Conservation (phyloP, 2,797 vertebrate genomes). For the Erethizon dorsatum region DNA sequence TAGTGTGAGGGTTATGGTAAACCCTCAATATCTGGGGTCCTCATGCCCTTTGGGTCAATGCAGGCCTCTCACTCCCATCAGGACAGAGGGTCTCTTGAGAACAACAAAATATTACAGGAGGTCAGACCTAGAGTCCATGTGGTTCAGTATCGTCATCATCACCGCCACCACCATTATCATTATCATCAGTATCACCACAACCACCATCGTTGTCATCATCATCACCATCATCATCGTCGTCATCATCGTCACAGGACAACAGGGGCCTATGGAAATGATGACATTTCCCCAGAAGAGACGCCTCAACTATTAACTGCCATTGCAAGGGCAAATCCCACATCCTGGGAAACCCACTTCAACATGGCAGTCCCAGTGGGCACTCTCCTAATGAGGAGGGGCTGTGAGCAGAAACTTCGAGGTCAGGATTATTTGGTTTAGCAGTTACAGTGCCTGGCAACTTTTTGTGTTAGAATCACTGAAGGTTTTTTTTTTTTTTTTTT, state of each 20-base stretch:
- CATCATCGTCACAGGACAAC: not conserved
- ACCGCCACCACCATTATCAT: accelerated
- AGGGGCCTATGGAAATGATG: not conserved
- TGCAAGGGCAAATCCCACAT: not conserved
- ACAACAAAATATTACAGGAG: not conserved
- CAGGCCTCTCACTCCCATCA: not conserved
- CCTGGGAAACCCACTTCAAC: not conserved
- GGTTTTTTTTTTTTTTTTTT: not conserved
- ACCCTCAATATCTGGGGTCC: not conserved
- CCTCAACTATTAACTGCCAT: not conserved
- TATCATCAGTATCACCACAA: accelerated
- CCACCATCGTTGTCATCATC: accelerated
- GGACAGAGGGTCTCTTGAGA: not conserved
- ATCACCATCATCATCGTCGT: accelerated
- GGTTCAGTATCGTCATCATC: not conserved
- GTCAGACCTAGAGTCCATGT: not conserved
- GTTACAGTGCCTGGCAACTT: not conserved
- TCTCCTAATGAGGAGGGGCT: not conserved
- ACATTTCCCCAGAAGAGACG: not conserved
- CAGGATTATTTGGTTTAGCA: slow-evolving; percentile 23
- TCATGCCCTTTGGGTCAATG: not conserved
- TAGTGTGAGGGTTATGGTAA: slow-evolving; percentile 75
- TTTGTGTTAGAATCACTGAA: slow-evolving; percentile 25
- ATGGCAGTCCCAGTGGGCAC: not conserved
- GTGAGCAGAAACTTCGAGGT: not conserved